Base-by-base conservation (phyloP, 1,140 invertebrate genomes). In the Caenorhabditis latens region DNA sequence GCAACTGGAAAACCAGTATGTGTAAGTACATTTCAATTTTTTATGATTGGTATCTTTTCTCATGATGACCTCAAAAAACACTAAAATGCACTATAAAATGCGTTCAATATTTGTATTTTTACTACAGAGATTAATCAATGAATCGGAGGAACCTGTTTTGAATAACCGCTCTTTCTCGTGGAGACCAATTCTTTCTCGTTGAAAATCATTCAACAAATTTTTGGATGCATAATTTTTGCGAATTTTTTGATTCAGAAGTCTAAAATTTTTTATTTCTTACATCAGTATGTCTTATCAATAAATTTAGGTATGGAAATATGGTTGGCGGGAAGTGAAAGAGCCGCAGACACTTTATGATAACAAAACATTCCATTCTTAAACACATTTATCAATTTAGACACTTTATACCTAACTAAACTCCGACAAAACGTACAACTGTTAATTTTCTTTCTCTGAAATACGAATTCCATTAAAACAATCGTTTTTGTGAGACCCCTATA, bases 41-140 rank as follows among this genome's bases (percentile, higher is more conserved):
- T n/a, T 71, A 71, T 71, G 24, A 4, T 43, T 71, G 46, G 32
- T 32, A 14, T 71, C 9, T 11, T 21, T 63, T 21, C 32, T 63
- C 14, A 63, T 63, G 61, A 13, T 40, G 61, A 32, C 61, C 61
- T 11, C 19, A 46, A 71, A 71, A 71, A n/a, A 21, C 46, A 19
- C 6, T 43, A 71, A 71, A 65, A 71, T 71, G 65, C 65, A 71
- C 40, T 71, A 71, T 71, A 71, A 46, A 43, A 11, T 46, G 65
- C 46, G 65, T 71, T 71, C 42, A 71, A 71, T 46, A 71, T 71
- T 43, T 71, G 40, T 71, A 46, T 46, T 79, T 79, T 79, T 53
- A 79, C 71, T 79, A 42, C 71, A 50, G 13, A 79, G 71, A 79
- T 79, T 79, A 79, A 79, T 79, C 71, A 79, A 79, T 79, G 71